Evolutionary conservation across 2,113 vertebrate genomes (phyloP), one percentile per base, ranked within the genome.

Genomic region (Gorsachius goisagi): DNA sequence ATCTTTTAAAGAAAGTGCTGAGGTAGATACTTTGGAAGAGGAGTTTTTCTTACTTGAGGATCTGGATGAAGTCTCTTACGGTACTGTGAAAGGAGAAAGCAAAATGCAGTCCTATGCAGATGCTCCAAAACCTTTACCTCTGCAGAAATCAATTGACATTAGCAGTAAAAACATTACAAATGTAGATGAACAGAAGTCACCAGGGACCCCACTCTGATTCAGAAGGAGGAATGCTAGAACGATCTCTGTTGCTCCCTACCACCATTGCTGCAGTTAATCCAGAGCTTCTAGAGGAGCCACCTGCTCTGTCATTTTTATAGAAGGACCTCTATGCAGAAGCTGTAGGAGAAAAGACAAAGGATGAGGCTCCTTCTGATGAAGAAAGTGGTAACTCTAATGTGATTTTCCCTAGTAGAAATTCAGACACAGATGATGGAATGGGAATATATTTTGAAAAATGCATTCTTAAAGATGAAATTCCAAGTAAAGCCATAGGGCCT

Each of bases 401-500:
- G 20, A 98, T 98, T 32, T 99, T 99, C 64, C 98, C 96, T 75
- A 98, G 98, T 22, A 98, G 98, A 91, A 97, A 97, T 85, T 99
- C 99, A 92, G 99, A 99, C 92, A 98, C 98, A 32, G 99, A 99
- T 79, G 99, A 98, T 32, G 97, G 95, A 85, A 98, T 97, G 5
- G 98, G 98, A 90, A 98, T 99, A 1, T 99, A 99, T 97, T 98
- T 99, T 97, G 99, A 99, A 98, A 99, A 99, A 96, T 99, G 99
- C 50, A 98, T 80, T 93, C 98, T 99, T 91, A 99, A 98, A 97
- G 99, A 99, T 96, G 99, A 99, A 90, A 98, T 98, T 89, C 98
- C 98, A 53, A 92, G 58, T 28, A 97, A 96, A 41, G 93, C 96
- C 52, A 68, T 68, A 78, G 90, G 93, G 62, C 74, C 91, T 72